Conservation (phyloP, 2,113 vertebrate species). For the Atherinomorus stipes region DNA sequence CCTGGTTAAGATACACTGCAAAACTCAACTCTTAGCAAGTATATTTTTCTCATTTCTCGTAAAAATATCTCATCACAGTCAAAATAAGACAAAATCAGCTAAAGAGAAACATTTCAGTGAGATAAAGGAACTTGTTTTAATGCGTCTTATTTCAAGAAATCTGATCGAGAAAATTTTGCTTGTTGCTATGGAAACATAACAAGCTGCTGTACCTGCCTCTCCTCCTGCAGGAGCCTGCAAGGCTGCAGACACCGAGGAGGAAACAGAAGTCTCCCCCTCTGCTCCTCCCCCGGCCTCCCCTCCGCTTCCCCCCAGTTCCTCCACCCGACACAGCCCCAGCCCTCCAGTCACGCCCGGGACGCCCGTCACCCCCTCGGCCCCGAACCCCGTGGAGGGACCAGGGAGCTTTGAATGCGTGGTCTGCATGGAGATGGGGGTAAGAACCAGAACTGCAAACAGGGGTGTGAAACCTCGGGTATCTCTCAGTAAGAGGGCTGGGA, state of each 20-base stretch:
- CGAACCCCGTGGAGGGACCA: conserved; percentile 66
- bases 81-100: too few species aligned
- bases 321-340: conserved; percentile 44
- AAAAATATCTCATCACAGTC: too few species aligned
- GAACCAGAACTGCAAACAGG: conserved; percentile 14
- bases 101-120: too few species aligned
- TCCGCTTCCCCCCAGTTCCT: conserved; percentile 12
- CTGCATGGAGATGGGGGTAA: conserved; percentile 93
- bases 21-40: too few species aligned
- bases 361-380: conserved; percentile 76
- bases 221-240: conserved; percentile 77
- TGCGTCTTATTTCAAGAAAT: too few species aligned
- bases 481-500: too few species aligned
- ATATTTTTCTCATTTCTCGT: too few species aligned
- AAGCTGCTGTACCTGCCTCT: background rate
- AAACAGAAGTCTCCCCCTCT: conserved; percentile 22
- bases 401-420: conserved; percentile 90
- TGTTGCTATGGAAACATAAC: background rate
- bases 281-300: conserved; percentile 21
- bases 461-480: too few species aligned
- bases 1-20: too few species aligned
- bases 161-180: too few species aligned
- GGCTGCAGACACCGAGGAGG: conserved; percentile 13
- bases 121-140: too few species aligned
- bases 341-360: conserved; percentile 74